A percentile compares a stretch with the other conserved stretches of the same genome.
These are phyloP conservation scores for Riparia riparia DNA, from an alignment of 2,113 vertebrate genomes.

Conservation along the genomic window DNA sequence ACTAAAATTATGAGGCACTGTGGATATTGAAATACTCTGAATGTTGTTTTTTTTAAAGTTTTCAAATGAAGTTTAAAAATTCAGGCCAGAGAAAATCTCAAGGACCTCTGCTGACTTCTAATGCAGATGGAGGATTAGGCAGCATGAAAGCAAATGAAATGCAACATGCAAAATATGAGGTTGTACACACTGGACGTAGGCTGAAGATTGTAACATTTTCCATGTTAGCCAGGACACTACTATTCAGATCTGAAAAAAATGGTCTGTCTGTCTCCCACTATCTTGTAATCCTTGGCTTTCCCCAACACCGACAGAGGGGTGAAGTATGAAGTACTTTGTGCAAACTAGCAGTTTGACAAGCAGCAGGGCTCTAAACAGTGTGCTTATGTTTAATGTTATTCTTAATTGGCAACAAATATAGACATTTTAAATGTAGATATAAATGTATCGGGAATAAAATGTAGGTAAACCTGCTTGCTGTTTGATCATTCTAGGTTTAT, in stretches of 20 bases:
- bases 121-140: background rate
- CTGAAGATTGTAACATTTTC: background rate
- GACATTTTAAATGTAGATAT: background rate
- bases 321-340: background rate
- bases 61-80: background rate
- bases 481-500: background rate
- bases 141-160: background rate
- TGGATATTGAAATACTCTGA: background rate
- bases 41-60: slow-evolving; percentile 3
- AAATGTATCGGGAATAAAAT: background rate
- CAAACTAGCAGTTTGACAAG: background rate
- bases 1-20: background rate
- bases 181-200: background rate
- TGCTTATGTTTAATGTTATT: background rate
- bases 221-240: background rate
- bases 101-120: background rate
- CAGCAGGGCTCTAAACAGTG: background rate
- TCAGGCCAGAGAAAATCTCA: background rate
- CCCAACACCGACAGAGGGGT: background rate
- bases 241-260: background rate
- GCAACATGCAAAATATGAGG: background rate
- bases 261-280: background rate
- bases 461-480: background rate
- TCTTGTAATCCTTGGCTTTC: background rate
- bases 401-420: background rate